phyloP scores from a whole-genome alignment of 2,113 vertebrate genomes.

The Colius striatus region DNA sequence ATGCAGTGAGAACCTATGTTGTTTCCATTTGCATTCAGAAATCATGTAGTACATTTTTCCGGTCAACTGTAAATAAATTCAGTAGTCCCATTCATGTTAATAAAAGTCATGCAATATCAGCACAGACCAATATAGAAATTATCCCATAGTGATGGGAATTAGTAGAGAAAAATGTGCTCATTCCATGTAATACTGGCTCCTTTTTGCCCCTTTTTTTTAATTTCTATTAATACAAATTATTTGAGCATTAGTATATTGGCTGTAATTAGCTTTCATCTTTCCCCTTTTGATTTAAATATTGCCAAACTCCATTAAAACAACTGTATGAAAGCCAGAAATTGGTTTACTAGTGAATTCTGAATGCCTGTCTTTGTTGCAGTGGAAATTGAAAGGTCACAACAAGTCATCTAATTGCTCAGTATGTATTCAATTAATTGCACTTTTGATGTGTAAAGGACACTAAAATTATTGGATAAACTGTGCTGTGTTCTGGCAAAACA shows the following conservation, averaged over 20 bases:
- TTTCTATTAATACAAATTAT: constrained; percentile 49
- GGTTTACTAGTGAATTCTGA: constrained; percentile 4
- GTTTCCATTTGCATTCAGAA: background rate
- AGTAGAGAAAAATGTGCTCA: background rate
- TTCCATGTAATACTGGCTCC: background rate
- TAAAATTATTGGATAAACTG: background rate
- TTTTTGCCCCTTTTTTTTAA: constrained; percentile 19
- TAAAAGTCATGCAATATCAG: background rate
- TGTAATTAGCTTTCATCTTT: constrained; percentile 49
- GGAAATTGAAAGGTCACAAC: constrained; percentile 17
- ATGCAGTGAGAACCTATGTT: background rate
- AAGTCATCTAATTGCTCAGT: background rate
- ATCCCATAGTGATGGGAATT: background rate
- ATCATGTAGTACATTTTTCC: background rate
- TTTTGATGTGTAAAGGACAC: background rate
- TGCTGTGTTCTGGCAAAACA: background rate
- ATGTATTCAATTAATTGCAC: background rate
- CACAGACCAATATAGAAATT: background rate
- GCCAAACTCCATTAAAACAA: constrained; percentile 29
- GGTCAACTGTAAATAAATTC: background rate
- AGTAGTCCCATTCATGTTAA: background rate
- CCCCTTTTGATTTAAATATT: constrained; percentile 43
- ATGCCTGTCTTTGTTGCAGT: background rate
- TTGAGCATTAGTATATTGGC: constrained; percentile 19
- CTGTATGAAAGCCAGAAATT: constrained; percentile 15